phyloP scores from a whole-genome alignment of 2,113 vertebrate species.

The Gopherus evgoodei region DNA sequence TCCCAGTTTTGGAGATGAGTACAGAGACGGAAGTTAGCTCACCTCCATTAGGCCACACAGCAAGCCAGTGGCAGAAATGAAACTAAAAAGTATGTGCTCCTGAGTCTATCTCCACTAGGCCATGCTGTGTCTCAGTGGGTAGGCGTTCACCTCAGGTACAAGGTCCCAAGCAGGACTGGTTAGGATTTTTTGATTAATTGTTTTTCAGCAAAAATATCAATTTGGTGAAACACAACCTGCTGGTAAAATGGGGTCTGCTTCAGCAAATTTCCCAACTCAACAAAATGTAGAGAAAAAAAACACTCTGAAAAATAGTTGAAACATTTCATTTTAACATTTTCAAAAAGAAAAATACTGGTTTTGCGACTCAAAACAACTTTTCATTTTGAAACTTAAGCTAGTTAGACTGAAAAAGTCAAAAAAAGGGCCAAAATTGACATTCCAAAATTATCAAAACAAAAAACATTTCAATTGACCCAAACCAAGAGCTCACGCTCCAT shows the following conservation, averaged over 20 bases:
- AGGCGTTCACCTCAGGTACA: neutral
- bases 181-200: neutral
- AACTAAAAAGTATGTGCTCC: neutral
- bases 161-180: neutral
- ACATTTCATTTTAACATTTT: neutral
- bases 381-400: neutral
- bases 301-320: neutral
- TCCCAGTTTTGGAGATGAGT: neutral
- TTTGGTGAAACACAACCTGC: neutral
- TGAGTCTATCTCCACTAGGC: neutral
- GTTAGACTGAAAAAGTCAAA: neutral
- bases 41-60: neutral
- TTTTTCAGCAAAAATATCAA: neutral
- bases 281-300: neutral
- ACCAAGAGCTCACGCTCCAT: neutral
- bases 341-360: neutral
- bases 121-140: neutral
- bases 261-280: neutral
- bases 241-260: neutral
- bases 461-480: neutral
- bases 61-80: neutral
- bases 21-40: neutral
- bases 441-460: neutral
- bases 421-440: neutral
- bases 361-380: neutral